Conservation (phyloP, 2,888 invertebrate species). For the Cheilosia variabilis region DNA sequence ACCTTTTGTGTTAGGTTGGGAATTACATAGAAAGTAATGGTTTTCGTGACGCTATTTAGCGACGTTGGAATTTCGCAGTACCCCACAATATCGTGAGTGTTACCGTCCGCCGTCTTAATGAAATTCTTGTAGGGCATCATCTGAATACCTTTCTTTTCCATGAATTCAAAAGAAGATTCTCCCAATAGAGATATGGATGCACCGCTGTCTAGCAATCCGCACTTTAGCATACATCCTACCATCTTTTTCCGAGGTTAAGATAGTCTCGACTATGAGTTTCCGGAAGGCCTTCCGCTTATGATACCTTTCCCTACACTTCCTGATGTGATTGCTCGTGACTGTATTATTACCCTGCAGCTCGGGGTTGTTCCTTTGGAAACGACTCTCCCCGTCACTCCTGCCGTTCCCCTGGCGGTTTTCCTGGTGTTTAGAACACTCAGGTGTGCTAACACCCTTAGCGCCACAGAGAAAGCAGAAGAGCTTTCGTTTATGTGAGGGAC, state of each 20-base stretch:
- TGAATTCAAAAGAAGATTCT: neutral
- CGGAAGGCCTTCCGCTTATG: too few relatives aligned
- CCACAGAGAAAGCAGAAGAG: slow-evolving; percentile 21
- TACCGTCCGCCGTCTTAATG: neutral
- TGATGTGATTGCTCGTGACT: neutral
- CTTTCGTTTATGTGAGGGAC: neutral
- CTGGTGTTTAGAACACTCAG: slow-evolving; percentile 4
- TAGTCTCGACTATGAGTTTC: too few relatives aligned
- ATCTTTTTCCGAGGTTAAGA: too few relatives aligned
- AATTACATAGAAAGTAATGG: slow-evolving; percentile 4
- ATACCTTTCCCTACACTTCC: too few relatives aligned
- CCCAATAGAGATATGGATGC: neutral
- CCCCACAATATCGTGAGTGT: neutral
- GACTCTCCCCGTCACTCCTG: neutral
- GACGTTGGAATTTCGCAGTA: neutral
- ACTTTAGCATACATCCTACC: too few relatives aligned
- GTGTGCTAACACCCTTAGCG: neutral
- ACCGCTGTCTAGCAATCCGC: neutral
- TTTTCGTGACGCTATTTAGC: neutral
- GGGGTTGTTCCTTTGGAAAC: slow-evolving; percentile 3
- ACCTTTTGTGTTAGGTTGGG: neutral
- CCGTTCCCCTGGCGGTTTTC: slow-evolving; percentile 15
- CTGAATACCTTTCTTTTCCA: slow-evolving; percentile 1
- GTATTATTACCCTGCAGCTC: neutral
- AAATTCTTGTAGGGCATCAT: neutral